These are phyloP conservation scores for Gnathonemus longibarbis DNA, from an alignment of 2,113 vertebrate genomes.

Conservation along the genomic window DNA sequence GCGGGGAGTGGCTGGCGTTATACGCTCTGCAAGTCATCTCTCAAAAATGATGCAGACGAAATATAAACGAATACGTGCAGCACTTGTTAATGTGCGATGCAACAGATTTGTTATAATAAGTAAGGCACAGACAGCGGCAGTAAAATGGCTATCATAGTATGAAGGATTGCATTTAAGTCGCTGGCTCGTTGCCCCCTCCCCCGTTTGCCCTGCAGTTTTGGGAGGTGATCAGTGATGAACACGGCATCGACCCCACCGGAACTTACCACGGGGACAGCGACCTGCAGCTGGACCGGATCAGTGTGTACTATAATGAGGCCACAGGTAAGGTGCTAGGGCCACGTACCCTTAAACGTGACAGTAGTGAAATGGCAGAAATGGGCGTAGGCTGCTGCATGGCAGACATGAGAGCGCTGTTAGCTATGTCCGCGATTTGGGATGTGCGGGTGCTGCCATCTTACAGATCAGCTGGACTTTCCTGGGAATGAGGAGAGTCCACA, in stretches of 20 bases:
- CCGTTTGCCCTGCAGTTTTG: conserved; percentile 27
- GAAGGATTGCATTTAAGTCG: background rate
- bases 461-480: background rate
- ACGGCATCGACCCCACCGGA: conserved; percentile 37
- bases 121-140: background rate
- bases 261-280: conserved; percentile 39
- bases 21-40: background rate
- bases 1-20: background rate
- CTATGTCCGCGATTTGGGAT: background rate
- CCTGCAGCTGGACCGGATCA: conserved; percentile 38
- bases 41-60: background rate
- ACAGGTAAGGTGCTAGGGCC: conserved; percentile 17
- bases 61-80: background rate
- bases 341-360: background rate
- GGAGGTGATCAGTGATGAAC: conserved; percentile 40
- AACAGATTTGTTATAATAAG: background rate
- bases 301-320: conserved; percentile 39
- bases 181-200: background rate
- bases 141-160: background rate
- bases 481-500: background rate
- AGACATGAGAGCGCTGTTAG: background rate
- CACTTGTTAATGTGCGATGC: background rate
- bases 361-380: no score
- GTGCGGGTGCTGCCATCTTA: background rate
- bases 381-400: background rate